A percentile compares a stretch with the other conserved stretches of the same genome.
These are phyloP conservation scores for Leptogaster cylindrica DNA, from an alignment of 2,888 invertebrate genomes.

Conservation along the genomic window DNA sequence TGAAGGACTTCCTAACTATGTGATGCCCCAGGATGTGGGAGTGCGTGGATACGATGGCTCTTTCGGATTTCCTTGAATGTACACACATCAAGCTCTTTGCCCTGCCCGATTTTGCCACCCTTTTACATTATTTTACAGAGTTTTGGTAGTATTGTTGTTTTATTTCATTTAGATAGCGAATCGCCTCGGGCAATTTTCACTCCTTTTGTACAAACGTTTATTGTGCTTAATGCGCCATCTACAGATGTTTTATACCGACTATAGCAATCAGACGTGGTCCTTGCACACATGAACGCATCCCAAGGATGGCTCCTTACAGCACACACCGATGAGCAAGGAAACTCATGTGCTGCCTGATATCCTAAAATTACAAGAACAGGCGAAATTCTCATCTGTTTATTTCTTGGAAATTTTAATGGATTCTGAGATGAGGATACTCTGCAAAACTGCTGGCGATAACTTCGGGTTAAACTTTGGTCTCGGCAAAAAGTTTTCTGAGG, in stretches of 20 bases:
- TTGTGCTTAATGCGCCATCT: constrained; percentile 41
- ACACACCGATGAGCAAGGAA: not conserved
- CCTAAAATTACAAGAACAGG: constrained; percentile 27
- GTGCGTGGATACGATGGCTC: constrained; percentile 15
- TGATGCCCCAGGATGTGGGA: constrained; percentile 14
- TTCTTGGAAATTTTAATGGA: constrained; percentile 40
- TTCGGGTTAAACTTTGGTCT: no score
- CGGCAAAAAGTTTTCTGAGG: no score
- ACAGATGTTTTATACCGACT: constrained; percentile 31
- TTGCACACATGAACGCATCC: constrained; percentile 35
- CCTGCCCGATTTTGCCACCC: not conserved
- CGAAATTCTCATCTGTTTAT: constrained; percentile 35
- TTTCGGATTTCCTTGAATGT: not conserved
- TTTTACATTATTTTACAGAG: no score
- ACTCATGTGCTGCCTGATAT: constrained; percentile 8
- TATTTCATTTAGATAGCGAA: constrained; percentile 42
- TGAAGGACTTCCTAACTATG: constrained; percentile 40
- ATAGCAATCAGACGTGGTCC: constrained; percentile 13
- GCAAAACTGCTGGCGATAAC: not conserved
- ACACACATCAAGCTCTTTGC: not conserved
- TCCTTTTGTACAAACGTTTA: constrained; percentile 40
- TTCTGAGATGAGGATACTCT: not conserved
- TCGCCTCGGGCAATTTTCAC: constrained; percentile 41
- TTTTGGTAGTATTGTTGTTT: constrained; percentile 9
- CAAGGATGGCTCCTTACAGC: not conserved